phyloP scores from a whole-genome alignment of 2,797 vertebrate genomes.

The Florisuga fusca region DNA sequence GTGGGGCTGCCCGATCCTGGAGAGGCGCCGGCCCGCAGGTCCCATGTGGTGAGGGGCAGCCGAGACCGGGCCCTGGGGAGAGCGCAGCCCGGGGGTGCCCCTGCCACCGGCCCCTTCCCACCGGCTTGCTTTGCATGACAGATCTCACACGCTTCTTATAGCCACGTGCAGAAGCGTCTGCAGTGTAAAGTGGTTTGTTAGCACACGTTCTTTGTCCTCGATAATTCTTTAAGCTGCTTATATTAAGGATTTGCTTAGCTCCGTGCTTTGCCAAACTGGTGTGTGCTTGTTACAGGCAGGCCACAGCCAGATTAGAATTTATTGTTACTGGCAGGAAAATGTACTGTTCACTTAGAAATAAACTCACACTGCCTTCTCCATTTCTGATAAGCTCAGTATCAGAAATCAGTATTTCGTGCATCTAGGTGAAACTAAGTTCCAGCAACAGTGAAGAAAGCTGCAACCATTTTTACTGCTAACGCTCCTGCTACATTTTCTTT shows the following conservation, averaged over 20 bases:
- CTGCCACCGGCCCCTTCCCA: rapidly evolving
- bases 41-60: background rate
- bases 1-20: too few relatives aligned
- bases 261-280: background rate
- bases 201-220: background rate
- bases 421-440: background rate
- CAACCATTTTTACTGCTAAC: rapidly evolving
- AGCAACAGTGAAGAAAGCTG: background rate
- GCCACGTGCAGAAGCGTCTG: background rate
- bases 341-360: background rate
- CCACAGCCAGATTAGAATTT: background rate
- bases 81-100: rapidly evolving
- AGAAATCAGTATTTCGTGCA: background rate
- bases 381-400: background rate
- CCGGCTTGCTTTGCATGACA: background rate
- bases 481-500: background rate
- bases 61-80: rapidly evolving
- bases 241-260: background rate
- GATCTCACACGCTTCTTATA: too few relatives aligned
- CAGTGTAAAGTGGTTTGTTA: background rate
- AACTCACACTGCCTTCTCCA: background rate
- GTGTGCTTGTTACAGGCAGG: background rate
- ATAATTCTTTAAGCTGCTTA: background rate
- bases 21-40: background rate
- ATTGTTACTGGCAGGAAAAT: background rate